Evolutionary conservation across 2,888 invertebrate species (phyloP).

Genomic region (Caenorhabditis zanzibari): DNA sequence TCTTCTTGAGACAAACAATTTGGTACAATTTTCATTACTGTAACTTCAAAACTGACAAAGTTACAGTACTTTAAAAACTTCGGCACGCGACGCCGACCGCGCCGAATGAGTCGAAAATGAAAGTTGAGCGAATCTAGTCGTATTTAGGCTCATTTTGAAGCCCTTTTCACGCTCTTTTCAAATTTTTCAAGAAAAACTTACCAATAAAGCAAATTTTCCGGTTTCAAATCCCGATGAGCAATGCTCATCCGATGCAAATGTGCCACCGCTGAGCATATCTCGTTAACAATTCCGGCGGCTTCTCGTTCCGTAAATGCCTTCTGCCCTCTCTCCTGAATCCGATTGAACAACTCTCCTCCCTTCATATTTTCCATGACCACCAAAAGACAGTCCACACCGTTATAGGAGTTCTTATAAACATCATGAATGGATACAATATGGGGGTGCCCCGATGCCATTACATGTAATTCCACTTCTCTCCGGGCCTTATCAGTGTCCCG

Average conservation of each 20-base stretch:
- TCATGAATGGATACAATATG: constrained; percentile 95
- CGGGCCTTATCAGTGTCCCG: constrained; percentile 94
- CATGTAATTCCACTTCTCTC: constrained; percentile 93
- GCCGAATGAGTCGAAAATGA: no score
- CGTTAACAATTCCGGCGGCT: constrained; percentile 94
- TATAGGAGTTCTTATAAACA: constrained; percentile 97
- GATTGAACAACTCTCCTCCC: constrained; percentile 96
- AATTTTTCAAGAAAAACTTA: constrained; percentile 5
- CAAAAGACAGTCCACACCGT: constrained; percentile 92
- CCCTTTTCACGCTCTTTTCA: not conserved
- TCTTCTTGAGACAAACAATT: not conserved
- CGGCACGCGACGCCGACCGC: no score
- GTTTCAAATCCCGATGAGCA: constrained; percentile 96
- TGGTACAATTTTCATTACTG: not conserved
- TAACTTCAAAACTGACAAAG: not conserved
- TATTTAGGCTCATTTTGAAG: constrained; percentile 2
- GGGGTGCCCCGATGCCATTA: constrained; percentile 92
- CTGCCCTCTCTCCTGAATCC: constrained; percentile 95
- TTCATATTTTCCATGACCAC: constrained; percentile 99
- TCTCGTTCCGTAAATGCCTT: constrained; percentile 97
- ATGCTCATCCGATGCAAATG: constrained; percentile 95
- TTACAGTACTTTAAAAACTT: not conserved
- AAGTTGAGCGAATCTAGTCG: not conserved
- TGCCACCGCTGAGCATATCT: constrained; percentile 95
- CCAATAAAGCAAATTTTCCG: constrained; percentile 93